Evolutionary conservation across 1,140 invertebrate species (phyloP).

Genomic region (Leptinotarsa lineolata): DNA sequence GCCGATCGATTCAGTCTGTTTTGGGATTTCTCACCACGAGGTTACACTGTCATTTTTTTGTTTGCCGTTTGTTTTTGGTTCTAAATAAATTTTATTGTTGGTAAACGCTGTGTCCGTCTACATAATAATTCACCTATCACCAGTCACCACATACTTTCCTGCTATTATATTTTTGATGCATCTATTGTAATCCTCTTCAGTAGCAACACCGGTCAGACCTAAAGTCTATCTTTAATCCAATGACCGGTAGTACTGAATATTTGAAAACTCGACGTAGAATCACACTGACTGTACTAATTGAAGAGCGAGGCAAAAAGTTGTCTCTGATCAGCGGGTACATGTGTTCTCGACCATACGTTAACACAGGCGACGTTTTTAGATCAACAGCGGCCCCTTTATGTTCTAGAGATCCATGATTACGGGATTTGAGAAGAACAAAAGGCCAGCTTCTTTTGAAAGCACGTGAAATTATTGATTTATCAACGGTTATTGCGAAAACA

Average conservation of each 20-base stretch:
- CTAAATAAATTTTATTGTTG: no score
- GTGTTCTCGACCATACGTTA: slow-evolving; percentile 22
- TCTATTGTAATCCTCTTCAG: no score
- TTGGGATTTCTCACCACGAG: no score
- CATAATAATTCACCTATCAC: no score
- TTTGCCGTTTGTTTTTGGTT: no score
- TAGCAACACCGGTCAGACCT: not conserved
- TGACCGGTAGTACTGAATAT: not conserved
- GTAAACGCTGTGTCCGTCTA: no score
- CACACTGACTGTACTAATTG: slow-evolving; percentile 23
- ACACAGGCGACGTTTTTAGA: slow-evolving; percentile 23
- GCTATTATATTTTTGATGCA: no score
- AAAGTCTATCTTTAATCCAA: not conserved
- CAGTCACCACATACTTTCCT: no score
- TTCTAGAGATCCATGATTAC: slow-evolving; percentile 19
- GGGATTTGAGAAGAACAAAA: not conserved
- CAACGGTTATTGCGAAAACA: not conserved
- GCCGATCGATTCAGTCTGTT: no score
- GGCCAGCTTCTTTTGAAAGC: not conserved
- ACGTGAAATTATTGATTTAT: slow-evolving; percentile 9
- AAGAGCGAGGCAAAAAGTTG: slow-evolving; percentile 21
- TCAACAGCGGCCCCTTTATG: slow-evolving; percentile 7
- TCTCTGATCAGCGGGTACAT: slow-evolving; percentile 13
- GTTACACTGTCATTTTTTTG: no score
- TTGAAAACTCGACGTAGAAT: not conserved